These are phyloP conservation scores for Apodemia hepburni DNA, from an alignment of 2,888 invertebrate species.

Conservation along the genomic window DNA sequence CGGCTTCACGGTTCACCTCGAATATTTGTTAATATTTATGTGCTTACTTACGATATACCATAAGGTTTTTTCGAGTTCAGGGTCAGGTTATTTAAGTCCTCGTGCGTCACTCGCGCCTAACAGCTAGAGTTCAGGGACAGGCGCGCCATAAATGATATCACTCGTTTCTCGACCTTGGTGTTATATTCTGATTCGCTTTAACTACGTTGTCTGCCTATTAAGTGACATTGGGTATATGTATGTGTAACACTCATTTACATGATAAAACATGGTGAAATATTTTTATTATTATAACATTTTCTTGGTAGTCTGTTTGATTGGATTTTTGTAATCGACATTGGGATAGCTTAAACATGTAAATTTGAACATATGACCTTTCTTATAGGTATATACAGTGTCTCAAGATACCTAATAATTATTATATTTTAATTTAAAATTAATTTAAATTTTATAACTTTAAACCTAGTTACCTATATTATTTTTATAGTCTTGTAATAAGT, in stretches of 20 bases:
- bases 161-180: slow-evolving; percentile 64
- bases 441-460: too few relatives aligned
- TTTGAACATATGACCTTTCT: too few relatives aligned
- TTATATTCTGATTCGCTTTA: slow-evolving; percentile 70
- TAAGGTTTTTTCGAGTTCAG: slow-evolving; percentile 51
- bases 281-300: neutral
- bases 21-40: slow-evolving; percentile 15
- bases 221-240: slow-evolving; percentile 41
- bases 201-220: slow-evolving; percentile 70
- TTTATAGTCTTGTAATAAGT: too few relatives aligned
- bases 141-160: slow-evolving; percentile 73
- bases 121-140: slow-evolving; percentile 70
- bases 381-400: too few relatives aligned
- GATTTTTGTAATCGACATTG: neutral
- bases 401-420: too few relatives aligned
- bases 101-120: slow-evolving; percentile 66
- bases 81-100: slow-evolving; percentile 45
- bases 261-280: slow-evolving; percentile 4
- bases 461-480: too few relatives aligned
- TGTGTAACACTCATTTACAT: slow-evolving; percentile 16
- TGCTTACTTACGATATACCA: slow-evolving; percentile 39
- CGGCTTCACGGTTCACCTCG: neutral
- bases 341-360: too few relatives aligned
- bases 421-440: too few relatives aligned
- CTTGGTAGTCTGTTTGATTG: neutral